These are phyloP conservation scores for Lerema accius DNA, from an alignment of 1,140 invertebrate genomes.

Conservation along the genomic window DNA sequence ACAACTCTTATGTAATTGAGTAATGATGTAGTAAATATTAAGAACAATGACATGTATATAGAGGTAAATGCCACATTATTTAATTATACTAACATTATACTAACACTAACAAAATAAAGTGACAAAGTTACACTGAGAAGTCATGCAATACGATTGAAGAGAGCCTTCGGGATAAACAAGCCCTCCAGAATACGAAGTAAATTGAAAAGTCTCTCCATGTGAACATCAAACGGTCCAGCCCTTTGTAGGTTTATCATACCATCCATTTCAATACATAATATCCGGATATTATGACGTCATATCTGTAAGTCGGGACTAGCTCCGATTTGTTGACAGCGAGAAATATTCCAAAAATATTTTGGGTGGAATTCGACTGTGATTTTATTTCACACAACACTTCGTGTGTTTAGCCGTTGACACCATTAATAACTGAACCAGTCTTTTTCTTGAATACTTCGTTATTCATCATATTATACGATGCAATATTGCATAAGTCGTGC, in stretches of 20 bases:
- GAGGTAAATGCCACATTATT: too few relatives aligned
- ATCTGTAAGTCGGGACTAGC: conserved; percentile 37
- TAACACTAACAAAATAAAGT: neutral
- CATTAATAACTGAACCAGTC: too few relatives aligned
- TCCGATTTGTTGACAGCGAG: conserved; percentile 36
- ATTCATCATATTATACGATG: too few relatives aligned
- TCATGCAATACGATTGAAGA: neutral
- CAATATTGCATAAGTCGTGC: too few relatives aligned
- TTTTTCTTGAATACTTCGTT: too few relatives aligned
- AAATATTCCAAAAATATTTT: too few relatives aligned
- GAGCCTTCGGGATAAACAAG: neutral
- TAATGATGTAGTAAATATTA: too few relatives aligned
- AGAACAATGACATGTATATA: too few relatives aligned
- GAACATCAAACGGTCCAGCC: conserved; percentile 45
- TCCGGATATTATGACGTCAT: conserved; percentile 49
- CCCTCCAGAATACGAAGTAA: conserved; percentile 39
- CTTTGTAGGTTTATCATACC: conserved; percentile 52
- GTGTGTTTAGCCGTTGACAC: too few relatives aligned
- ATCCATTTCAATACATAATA: conserved; percentile 50
- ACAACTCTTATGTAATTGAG: too few relatives aligned
- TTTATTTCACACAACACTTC: too few relatives aligned
- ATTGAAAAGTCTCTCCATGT: conserved; percentile 44
- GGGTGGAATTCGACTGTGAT: conserved; percentile 6
- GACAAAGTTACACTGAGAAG: conserved; percentile 1
- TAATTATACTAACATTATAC: too few relatives aligned